Conservation (phyloP, 2,113 vertebrate genomes). For the Apeltes quadracus region DNA sequence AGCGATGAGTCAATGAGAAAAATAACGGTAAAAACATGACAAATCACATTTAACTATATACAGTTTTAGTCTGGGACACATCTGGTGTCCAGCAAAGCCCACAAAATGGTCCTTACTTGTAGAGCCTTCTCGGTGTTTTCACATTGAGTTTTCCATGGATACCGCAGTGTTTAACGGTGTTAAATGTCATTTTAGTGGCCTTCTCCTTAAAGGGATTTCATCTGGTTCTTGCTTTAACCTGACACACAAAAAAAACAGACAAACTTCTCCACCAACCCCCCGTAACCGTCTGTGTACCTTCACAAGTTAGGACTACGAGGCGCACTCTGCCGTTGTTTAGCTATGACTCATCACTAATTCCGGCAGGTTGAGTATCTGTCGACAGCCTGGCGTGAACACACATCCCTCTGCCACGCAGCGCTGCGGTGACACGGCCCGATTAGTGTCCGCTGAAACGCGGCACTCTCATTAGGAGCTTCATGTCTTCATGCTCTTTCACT, state of each 20-base stretch:
- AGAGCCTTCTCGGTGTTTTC: not conserved
- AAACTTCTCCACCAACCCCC: not conserved
- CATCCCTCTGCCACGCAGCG: not conserved
- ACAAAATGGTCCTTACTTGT: not conserved
- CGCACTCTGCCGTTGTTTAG: not conserved
- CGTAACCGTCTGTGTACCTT: not conserved
- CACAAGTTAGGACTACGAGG: not conserved
- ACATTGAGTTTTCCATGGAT: no score
- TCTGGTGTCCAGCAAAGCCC: no score
- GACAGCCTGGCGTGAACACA: slow-evolving; percentile 11
- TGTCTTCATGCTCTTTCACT: slow-evolving; percentile 4
- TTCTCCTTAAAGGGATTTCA: not conserved
- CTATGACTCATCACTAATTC: slow-evolving; percentile 24
- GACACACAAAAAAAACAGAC: not conserved
- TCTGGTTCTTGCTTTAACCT: not conserved
- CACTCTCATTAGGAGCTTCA: slow-evolving; percentile 39
- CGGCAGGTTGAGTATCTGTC: not conserved
- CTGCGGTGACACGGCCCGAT: not conserved
- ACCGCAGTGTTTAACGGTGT: no score
- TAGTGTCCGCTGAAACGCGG: slow-evolving; percentile 40
- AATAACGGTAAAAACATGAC: no score
- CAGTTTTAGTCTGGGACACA: no score
- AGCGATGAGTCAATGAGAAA: not conserved
- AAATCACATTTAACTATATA: no score
- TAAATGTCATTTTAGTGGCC: not conserved